Conservation (phyloP, 2,113 vertebrate species). For the Synchiropus splendidus region DNA sequence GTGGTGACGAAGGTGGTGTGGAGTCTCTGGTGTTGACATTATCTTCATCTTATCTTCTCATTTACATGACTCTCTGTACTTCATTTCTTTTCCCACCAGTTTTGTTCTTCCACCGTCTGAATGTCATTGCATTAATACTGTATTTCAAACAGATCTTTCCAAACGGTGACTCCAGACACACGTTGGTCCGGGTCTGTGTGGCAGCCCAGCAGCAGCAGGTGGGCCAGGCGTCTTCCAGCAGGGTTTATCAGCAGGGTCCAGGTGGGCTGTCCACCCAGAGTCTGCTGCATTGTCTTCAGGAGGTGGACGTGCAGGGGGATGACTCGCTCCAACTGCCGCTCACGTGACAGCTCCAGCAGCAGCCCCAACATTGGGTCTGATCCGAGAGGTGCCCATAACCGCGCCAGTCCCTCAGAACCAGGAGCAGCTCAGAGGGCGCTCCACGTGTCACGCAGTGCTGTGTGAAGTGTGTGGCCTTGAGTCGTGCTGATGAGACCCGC, state of each 20-base stretch:
- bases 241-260: conserved; percentile 60
- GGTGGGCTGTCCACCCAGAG: conserved; percentile 53
- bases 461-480: too few species aligned
- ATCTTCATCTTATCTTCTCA: too few species aligned
- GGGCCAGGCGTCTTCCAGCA: conserved; percentile 27
- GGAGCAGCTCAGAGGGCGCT: conserved; percentile 45
- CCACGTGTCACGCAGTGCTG: conserved; percentile 31
- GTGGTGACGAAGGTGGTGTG: too few species aligned
- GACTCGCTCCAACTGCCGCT: conserved; percentile 11
- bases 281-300: conserved; percentile 53
- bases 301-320: conserved; percentile 32
- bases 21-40: too few species aligned
- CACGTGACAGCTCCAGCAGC: conserved; percentile 21
- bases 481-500: conserved; percentile 40
- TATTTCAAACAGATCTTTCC: too few species aligned
- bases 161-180: too few species aligned
- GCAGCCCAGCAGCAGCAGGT: conserved; percentile 1
- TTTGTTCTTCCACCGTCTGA: too few species aligned
- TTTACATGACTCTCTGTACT: too few species aligned
- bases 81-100: too few species aligned
- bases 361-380: conserved; percentile 52
- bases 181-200: too few species aligned
- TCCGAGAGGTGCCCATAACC: conserved; percentile 51
- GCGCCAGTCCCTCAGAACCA: conserved; percentile 55
- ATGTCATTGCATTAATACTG: too few species aligned